These are phyloP conservation scores for Trissolcus brochymenae DNA, from an alignment of 2,888 invertebrate species.

Conservation along the genomic window DNA sequence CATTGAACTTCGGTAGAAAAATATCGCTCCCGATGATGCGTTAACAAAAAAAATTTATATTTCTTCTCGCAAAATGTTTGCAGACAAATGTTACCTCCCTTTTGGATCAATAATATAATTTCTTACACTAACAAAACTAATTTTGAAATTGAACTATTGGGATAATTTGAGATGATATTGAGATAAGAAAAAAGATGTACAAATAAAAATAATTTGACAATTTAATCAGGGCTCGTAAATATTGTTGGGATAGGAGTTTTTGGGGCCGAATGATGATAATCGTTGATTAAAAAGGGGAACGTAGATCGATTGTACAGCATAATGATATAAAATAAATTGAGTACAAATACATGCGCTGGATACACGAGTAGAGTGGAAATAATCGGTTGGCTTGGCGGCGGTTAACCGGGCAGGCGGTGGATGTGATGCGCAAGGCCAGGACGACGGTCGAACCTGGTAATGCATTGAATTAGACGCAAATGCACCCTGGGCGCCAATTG, in stretches of 20 bases:
- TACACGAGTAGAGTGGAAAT: conserved; percentile 30
- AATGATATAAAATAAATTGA: conserved; percentile 49
- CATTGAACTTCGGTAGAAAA: neutral
- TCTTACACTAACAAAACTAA: too few relatives aligned
- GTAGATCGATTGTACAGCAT: conserved; percentile 37
- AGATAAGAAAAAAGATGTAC: too few relatives aligned
- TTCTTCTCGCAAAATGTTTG: too few relatives aligned
- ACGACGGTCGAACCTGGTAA: conserved; percentile 71
- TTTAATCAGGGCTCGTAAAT: too few relatives aligned
- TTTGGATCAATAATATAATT: too few relatives aligned
- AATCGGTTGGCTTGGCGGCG: conserved; percentile 58
- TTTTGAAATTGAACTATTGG: too few relatives aligned
- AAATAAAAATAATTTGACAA: too few relatives aligned
- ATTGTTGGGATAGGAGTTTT: too few relatives aligned
- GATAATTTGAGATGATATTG: too few relatives aligned
- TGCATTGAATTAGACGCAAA: conserved; percentile 81
- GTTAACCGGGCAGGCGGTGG: conserved; percentile 59
- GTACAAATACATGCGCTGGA: conserved; percentile 22
- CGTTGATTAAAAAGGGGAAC: conserved; percentile 16
- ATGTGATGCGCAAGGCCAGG: conserved; percentile 55
- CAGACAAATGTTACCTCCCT: too few relatives aligned
- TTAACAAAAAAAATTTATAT: neutral
- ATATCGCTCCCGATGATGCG: neutral
- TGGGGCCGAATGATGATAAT: conserved; percentile 34
- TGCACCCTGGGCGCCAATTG: conserved; percentile 76